These are phyloP conservation scores for Enoplosus armatus DNA, from an alignment of 2,797 vertebrate genomes.

Conservation along the genomic window DNA sequence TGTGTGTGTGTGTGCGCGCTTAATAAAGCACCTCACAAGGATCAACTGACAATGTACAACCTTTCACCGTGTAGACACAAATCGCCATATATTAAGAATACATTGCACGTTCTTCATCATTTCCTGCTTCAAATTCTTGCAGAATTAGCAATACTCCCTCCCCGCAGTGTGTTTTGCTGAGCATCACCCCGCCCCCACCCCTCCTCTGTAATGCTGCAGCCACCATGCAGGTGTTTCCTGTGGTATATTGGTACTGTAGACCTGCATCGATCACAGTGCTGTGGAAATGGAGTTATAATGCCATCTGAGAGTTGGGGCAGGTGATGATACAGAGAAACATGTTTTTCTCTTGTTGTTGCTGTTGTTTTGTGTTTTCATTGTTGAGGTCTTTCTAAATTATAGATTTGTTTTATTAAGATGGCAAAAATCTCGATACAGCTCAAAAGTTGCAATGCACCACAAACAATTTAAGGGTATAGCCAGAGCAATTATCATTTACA, in stretches of 20 bases:
- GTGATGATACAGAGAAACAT: neutral
- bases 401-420: neutral
- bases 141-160: neutral
- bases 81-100: neutral
- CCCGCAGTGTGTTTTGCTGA: neutral
- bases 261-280: conserved; percentile 22
- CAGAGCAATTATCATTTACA: neutral
- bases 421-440: neutral
- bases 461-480: neutral
- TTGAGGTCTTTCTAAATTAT: neutral
- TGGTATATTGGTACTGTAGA: neutral
- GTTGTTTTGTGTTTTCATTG: neutral
- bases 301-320: neutral
- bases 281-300: conserved; percentile 2
- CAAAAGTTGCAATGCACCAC: neutral
- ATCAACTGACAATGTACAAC: neutral
- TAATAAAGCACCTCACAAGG: neutral
- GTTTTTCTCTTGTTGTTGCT: neutral
- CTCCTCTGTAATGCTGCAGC: conserved; percentile 3
- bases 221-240: conserved; percentile 47
- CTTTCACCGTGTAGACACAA: neutral
- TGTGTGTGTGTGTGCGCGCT: neutral
- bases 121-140: neutral
- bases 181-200: neutral
- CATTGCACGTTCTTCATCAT: neutral